These are phyloP conservation scores for Leistus spinibarbis DNA, from an alignment of 2,888 invertebrate species.

Conservation along the genomic window DNA sequence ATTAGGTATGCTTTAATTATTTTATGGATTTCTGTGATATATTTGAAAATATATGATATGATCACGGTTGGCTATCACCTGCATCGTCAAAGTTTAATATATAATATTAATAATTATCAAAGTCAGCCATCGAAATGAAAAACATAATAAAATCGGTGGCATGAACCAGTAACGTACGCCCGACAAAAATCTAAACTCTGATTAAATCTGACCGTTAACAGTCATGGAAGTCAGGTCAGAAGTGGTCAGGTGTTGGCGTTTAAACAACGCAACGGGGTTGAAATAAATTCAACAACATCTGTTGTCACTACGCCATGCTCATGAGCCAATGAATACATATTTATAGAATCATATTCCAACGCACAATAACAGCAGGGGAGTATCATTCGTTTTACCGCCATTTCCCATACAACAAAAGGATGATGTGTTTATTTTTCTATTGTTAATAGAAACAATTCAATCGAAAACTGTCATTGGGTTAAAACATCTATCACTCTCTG, in stretches of 20 bases:
- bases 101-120: neutral
- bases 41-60: too few species aligned
- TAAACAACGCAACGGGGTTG: conserved; percentile 9
- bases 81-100: neutral
- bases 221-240: neutral
- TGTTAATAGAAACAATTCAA: neutral
- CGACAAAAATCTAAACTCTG: conserved; percentile 10
- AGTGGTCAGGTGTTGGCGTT: conserved; percentile 3
- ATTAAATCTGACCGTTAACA: conserved; percentile 24
- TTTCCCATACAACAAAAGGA: neutral
- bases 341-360: too few species aligned
- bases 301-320: neutral
- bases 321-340: too few species aligned
- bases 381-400: neutral
- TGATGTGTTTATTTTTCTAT: neutral
- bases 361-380: neutral
- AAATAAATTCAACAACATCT: conserved; percentile 8
- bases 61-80: too few species aligned
- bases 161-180: conserved; percentile 4
- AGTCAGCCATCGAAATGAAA: neutral
- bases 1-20: too few species aligned
- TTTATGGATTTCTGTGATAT: too few species aligned
- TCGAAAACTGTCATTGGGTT: neutral
- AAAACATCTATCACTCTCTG: too few species aligned
- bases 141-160: neutral